Evolutionary conservation across 2,797 vertebrate species (phyloP).

Genomic region (Catharus ustulatus): DNA sequence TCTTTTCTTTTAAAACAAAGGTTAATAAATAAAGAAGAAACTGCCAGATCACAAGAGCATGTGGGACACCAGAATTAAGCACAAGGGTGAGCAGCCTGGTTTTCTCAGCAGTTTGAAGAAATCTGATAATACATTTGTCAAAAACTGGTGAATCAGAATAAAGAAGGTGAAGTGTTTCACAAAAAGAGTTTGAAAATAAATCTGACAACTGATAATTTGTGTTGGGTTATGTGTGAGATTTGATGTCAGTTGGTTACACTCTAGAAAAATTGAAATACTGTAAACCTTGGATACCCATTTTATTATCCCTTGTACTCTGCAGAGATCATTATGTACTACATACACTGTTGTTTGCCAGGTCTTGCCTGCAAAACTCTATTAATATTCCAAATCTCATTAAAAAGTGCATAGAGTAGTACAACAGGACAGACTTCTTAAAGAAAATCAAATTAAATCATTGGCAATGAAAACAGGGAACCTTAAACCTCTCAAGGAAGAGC

Average conservation of each 20-base stretch:
- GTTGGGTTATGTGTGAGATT: neutral
- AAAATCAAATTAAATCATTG: constrained; percentile 9
- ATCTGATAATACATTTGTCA: neutral
- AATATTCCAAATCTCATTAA: constrained; percentile 41
- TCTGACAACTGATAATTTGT: neutral
- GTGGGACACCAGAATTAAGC: neutral
- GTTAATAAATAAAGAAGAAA: neutral
- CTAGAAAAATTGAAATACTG: neutral
- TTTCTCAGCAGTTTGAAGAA: neutral
- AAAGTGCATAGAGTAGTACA: neutral
- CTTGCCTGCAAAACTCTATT: constrained; percentile 10
- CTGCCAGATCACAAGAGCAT: neutral
- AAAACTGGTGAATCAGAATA: neutral
- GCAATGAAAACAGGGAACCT: constrained; percentile 3
- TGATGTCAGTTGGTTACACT: neutral
- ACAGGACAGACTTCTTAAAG: neutral
- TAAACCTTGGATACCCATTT: neutral
- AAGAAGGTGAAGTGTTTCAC: neutral
- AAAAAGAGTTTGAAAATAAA: neutral
- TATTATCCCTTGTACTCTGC: neutral
- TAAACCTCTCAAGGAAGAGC: neutral
- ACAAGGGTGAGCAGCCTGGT: neutral
- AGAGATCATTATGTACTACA: constrained; percentile 29
- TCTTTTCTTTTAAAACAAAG: neutral
- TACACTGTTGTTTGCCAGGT: neutral